Base-by-base conservation (phyloP, 2,113 vertebrate species). In the Callaeas wilsoni region DNA sequence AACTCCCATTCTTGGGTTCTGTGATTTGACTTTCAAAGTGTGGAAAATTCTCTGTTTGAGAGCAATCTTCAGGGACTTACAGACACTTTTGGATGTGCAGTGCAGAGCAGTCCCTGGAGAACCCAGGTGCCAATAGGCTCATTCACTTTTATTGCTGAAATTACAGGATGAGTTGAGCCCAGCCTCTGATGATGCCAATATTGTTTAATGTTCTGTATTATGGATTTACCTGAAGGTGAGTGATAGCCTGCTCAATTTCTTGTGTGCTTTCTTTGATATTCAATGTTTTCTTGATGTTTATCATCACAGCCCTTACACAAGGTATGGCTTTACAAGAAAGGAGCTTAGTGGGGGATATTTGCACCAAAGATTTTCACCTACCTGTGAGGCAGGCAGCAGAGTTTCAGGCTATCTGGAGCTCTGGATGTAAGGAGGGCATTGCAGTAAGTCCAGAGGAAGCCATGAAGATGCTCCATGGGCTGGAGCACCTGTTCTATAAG, bases 131-230 rank as follows among this genome's bases (percentile, higher is more conserved):
- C 84, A 79, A 75, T 49, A 47, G 65, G 27, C 39, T 27, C 18
- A 29, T 69, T 85, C 42, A 8, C 37, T 85, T 89, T 83, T 77
- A 90, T 50, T 39, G 4, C 84, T 87, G 88, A 63, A 80, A 67
- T 88, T 52, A 85, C 46, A 69, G 57, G 41, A 42, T 33, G 78
- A 53, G 75, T 47, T 90, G 70, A 83, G 59, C 81, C 84, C 73
- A 44, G 67, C 7, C n/a, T 89, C 63, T 69, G 84, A 79, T 69
- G 50, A 53, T 73, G 87, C 46, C 78, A 83, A 27, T 73, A 91
- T 63, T 88, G 78, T 69, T 94, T 94, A 91, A 65, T 88, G 91
- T 90, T 90, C 81, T 91, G 62, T 89, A 29, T 89, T 83, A 91
- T 35, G 47, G 91, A 95, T 93, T 93, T 77, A 91, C 27, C 67